phyloP scores from a whole-genome alignment of 2,113 vertebrate species.

The Zapornia atra region DNA sequence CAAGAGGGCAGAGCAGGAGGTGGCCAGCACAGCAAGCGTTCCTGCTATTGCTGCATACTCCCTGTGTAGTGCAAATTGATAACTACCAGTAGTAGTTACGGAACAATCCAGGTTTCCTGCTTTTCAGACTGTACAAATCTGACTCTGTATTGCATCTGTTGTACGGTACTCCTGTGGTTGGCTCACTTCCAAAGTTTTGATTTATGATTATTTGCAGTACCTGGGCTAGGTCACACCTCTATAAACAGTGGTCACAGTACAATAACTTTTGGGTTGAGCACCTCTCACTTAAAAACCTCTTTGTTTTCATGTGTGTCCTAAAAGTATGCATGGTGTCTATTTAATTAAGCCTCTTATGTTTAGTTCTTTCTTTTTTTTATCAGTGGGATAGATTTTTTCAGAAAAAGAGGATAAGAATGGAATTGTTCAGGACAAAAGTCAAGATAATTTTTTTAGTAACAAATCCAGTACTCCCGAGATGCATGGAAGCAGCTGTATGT shows the following conservation, averaged over 20 bases:
- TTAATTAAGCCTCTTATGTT: background rate
- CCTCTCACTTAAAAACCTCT: background rate
- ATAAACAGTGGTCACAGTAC: background rate
- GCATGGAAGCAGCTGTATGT: background rate
- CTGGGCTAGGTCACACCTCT: background rate
- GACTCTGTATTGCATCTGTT: background rate
- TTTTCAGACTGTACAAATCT: background rate
- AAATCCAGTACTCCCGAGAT: background rate
- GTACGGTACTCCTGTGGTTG: background rate
- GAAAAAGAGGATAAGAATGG: background rate
- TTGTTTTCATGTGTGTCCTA: background rate
- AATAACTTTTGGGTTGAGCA: background rate
- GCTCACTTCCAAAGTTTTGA: background rate
- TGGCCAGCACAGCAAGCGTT: background rate
- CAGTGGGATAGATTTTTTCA: background rate
- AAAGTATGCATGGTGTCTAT: background rate
- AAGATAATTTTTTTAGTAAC: background rate
- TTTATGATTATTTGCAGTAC: background rate
- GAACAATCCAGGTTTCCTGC: background rate
- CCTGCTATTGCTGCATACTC: background rate
- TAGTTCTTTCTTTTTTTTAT: background rate
- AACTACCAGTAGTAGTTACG: background rate
- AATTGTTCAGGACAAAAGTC: background rate
- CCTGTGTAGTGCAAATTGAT: background rate
- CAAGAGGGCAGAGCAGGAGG: background rate